Base-by-base conservation (phyloP, 2,113 vertebrate species). In the Solea senegalensis region DNA sequence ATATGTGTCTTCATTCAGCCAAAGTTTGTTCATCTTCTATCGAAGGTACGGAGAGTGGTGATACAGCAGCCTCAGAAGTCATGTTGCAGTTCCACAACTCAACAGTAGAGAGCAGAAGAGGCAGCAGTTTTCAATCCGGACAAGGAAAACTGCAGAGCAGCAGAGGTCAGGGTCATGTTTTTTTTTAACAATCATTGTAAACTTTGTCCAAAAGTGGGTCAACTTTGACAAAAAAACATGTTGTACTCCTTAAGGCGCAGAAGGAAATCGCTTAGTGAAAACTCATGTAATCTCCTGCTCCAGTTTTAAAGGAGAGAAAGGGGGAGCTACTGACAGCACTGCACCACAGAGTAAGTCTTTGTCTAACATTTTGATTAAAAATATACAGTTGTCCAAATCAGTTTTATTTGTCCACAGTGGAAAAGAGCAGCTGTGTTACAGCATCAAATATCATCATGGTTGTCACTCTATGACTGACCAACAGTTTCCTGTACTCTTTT, bases 31-130 rank as follows among this genome's bases (percentile, higher is more conserved):
- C 0, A 2, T 66, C 55, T 53, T 5, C 39, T 79, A 34, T 46
- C 5, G 27, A 21, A 86, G 83, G 70, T 15, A 81, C 86, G 82
- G 80, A 83, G 15, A 78, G 76, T 9, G 67, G 26, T 14, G 82
- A 85, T 55, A 77, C 82, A 21, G 72, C 41, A 5, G 52, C 15
- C 49, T 74, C 83, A 11, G 78, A 84, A 5, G 72, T 45, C 43
- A 50, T 49, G 62, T 5, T 65, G 55, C 81, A 85, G 45, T 76
- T 72, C 15, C 69, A 78, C 3, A 26, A 8, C 16, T 46, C 70
- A n/a, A 76, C 80, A 57, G 39, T n/a, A 71, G 79, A 54, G 40
- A 58, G 79, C 72, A 79, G 73, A 34, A 84, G 60, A 84, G 54
- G 50, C 50, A 13, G 39, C 41, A 45, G 27, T 3, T 5, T 57